Base-by-base conservation (phyloP, 1,140 invertebrate genomes). In the Cherax quadricarinatus region DNA sequence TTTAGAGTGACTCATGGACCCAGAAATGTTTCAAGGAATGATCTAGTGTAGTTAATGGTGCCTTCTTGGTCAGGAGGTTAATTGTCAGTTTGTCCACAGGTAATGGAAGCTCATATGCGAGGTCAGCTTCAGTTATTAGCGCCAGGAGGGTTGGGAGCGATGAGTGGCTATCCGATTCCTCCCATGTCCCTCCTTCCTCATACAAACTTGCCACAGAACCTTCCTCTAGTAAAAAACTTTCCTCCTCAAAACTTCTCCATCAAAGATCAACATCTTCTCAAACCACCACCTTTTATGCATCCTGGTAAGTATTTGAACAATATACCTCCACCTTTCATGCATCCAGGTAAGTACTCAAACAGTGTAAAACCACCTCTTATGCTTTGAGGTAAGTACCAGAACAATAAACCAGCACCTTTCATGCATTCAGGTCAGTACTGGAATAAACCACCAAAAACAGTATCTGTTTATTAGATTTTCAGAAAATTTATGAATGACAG, bases 241-340 rank as follows among this genome's bases (percentile, higher is more conserved):
- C 97, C 97, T 75, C 97, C 97, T 12, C 97, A 98, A 94, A 98
- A 97, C 95, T 97, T 98, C 95, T 97, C 97, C 94, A 97, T 98
- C 89, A 98, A 99, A 95, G 98, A 99, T 95, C 98, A 98, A 94
- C 98, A 99, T 95, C 96, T 99, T 93, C 95, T 99, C 70, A 98
- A 99, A 95, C 98, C 98, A 70, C 98, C 98, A 3, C 97, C 97
- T 86, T 97, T 97, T 14, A 97, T 98, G 96, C 98, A 97, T 91
- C 97, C 97, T 94, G 97, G 98, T 98, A 94, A 96, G 96, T 93
- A 10, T 60, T 30, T 3, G n/a, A 14, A 4, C n/a, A 86, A 70
- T 86, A 51, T 24, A 95, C 98, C 98, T 66, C 98, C 98, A 3
- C 97, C 97, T 86, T 97, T 97, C 14, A 97, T 98, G 96, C 98